Evolutionary conservation across 2,113 vertebrate genomes (phyloP).

Genomic region (Sitta europaea): DNA sequence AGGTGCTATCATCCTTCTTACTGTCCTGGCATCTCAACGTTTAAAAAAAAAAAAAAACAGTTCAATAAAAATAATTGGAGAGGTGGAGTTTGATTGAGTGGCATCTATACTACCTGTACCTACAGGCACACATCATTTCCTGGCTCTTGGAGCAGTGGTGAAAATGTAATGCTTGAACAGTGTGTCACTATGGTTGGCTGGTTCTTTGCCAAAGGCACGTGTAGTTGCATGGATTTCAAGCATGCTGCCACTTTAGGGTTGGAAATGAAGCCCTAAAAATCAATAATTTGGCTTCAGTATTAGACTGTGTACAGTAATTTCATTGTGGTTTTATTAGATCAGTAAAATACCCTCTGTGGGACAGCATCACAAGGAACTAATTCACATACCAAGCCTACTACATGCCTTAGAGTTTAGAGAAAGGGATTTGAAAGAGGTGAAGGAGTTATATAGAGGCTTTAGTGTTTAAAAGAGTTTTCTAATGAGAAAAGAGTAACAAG

Average conservation of each 20-base stretch:
- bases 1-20: neutral
- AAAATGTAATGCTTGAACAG: constrained; percentile 27
- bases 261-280: constrained; percentile 48
- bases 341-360: constrained; percentile 44
- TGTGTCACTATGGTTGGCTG: constrained; percentile 10
- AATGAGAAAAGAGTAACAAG: constrained; percentile 52
- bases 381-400: constrained; percentile 30
- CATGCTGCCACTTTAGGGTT: constrained; percentile 16
- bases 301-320: constrained; percentile 58
- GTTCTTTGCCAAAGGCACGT: constrained; percentile 18
- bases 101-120: constrained; percentile 1
- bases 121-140: constrained; percentile 15
- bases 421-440: neutral
- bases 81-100: constrained; percentile 57
- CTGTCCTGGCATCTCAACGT: neutral
- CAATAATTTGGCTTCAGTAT: constrained; percentile 57
- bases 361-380: constrained; percentile 39
- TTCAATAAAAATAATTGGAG: constrained; percentile 52
- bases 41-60: neutral
- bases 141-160: neutral
- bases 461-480: constrained; percentile 43
- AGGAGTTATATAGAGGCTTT: constrained; percentile 33
- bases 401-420: neutral
- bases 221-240: constrained; percentile 44
- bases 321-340: constrained; percentile 62